Evolutionary conservation across 2,888 invertebrate species (phyloP), one percentile per base, ranked within the genome.

Genomic region (Alcis repandata): DNA sequence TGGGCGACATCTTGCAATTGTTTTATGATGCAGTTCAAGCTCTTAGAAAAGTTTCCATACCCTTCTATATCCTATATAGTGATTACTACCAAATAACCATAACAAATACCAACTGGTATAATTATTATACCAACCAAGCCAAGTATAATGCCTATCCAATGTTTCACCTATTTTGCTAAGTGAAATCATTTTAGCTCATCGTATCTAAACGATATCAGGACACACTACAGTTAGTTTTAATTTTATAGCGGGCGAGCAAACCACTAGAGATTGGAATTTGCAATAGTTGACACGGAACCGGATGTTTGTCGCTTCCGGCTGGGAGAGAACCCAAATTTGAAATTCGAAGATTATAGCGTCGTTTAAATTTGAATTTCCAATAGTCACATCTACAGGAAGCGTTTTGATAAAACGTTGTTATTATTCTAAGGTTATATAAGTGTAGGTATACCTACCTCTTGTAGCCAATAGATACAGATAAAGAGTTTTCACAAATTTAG

Each of bases 261-360:
- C 51, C 51, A 36, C 40, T 38, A 36, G 62, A 56, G 51, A 51
- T 57, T 45, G 32, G 63, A 57, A 63, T 58, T 57, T 43, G 33
- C 36, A 45, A 63, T 63, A 57, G 51, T 51, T 36, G 51, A 51
- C 45, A 52, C 38, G 43, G 45, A 51, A 58, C 57, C 57, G 63
- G 63, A 52, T 43, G 57, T 2, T 38, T 10, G 49, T 20, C 36
- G 51, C 63, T 38, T 57, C 63, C 63, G 63, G 45, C 10, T 10
- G 60, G 38, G 46, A 45, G 20, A 8, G 41, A 56, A n/a, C 41
- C 48, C 48, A 62, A 46, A 57, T 60, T 60, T 46, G 53, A 54
- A 54, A 61, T 52, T 58, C 38, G 49, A 51, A 61, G 45, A 41
- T 46, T 48, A 40, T 46, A 32, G 13, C 53, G 40, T 32, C 13